Conservation (phyloP, 2,113 vertebrate species). For the Rafetus swinhoei region DNA sequence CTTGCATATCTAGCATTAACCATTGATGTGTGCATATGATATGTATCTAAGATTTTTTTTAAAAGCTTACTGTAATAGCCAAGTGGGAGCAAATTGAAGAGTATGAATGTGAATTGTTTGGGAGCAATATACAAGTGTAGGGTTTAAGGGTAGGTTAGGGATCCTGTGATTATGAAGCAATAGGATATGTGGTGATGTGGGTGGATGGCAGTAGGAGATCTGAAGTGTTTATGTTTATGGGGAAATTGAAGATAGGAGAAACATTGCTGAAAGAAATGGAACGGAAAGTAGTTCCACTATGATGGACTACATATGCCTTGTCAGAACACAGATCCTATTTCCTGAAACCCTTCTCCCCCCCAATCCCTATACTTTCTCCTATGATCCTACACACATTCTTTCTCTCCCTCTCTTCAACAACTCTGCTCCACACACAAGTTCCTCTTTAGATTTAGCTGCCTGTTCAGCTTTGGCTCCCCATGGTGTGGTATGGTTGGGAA, state of each 20-base stretch:
- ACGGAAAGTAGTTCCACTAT: background rate
- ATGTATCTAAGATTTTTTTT: background rate
- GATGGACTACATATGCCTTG: background rate
- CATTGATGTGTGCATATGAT: background rate
- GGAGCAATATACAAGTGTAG: background rate
- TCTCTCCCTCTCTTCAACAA: background rate
- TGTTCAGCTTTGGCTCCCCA: rapidly evolving
- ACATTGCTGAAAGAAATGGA: background rate
- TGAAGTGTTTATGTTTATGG: background rate
- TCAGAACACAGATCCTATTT: background rate
- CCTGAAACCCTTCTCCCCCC: rapidly evolving
- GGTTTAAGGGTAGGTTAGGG: background rate
- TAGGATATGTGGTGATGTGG: background rate
- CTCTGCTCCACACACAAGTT: rapidly evolving
- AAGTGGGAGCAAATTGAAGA: background rate
- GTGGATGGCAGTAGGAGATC: background rate
- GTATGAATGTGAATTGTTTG: background rate
- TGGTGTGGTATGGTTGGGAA: background rate
- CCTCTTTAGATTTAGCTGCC: background rate
- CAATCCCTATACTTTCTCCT: background rate
- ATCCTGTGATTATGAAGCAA: background rate
- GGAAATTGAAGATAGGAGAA: background rate
- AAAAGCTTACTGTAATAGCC: background rate
- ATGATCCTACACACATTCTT: background rate
- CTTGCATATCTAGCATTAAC: background rate